phyloP scores from a whole-genome alignment of 1,140 invertebrate genomes.

The Atta texana region DNA sequence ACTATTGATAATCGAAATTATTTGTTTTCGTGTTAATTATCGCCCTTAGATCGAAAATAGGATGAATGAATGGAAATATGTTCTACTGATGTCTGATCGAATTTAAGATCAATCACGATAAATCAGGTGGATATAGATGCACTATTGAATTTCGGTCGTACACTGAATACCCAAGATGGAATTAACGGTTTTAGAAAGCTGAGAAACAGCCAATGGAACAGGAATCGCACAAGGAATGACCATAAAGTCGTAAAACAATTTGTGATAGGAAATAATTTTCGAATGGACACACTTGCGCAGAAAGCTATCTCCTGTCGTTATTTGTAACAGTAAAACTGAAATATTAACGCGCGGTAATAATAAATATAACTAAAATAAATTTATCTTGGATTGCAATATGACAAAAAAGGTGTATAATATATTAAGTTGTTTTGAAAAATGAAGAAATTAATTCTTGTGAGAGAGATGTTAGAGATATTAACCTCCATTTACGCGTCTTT shows the following conservation, averaged over 20 bases:
- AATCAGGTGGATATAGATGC: conserved; percentile 1
- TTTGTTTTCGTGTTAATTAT: neutral
- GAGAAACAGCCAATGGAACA: conserved; percentile 52
- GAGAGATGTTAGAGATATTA: neutral
- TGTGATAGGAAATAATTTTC: neutral
- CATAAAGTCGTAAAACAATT: neutral
- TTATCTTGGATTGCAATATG: neutral
- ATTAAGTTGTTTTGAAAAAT: neutral
- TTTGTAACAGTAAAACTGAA: neutral
- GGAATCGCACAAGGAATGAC: neutral
- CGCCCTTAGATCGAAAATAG: neutral
- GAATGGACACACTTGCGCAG: neutral
- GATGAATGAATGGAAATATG: neutral
- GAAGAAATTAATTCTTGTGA: neutral
- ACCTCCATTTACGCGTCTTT: neutral
- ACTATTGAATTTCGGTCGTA: conserved; percentile 75
- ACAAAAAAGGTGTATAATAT: neutral
- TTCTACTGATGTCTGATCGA: neutral
- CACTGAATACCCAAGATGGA: conserved; percentile 77
- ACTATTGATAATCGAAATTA: neutral
- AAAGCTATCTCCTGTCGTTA: neutral
- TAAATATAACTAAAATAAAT: neutral
- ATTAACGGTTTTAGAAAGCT: conserved; percentile 83
- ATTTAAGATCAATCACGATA: conserved; percentile 22
- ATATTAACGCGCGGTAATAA: neutral